These are phyloP conservation scores for Orbicella faveolata DNA, from an alignment of 64 coral and sea anemone genomes.

Conservation along the genomic window DNA sequence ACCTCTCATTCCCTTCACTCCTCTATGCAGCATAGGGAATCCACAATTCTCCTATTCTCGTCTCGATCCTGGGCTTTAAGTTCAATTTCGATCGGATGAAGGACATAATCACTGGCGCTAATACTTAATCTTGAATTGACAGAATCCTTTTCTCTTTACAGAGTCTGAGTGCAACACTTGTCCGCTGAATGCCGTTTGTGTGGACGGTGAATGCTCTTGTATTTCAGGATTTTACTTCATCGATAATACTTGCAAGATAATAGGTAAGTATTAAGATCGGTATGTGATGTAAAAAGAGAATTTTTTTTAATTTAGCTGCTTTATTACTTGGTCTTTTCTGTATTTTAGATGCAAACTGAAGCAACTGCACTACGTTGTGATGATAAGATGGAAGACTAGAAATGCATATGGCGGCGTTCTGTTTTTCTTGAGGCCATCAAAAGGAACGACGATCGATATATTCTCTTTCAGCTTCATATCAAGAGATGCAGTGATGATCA, in stretches of 20 bases:
- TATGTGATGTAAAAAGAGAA: not conserved
- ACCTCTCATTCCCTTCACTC: no score
- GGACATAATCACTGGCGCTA: no score
- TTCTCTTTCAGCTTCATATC: no score
- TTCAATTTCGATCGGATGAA: no score
- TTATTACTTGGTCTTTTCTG: not conserved
- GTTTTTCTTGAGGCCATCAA: no score
- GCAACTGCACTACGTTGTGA: not conserved
- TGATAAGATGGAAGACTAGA: not conserved
- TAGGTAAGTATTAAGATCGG: not conserved
- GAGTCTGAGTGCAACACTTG: constrained; percentile 35
- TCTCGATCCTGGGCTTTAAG: no score
- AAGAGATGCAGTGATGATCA: no score
- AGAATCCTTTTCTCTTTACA: not conserved
- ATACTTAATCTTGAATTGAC: not conserved
- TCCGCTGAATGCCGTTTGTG: constrained; percentile 55
- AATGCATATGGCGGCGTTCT: not conserved
- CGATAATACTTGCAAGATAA: constrained; percentile 20
- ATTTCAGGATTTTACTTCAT: constrained; percentile 33
- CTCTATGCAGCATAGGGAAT: no score
- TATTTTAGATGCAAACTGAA: not conserved
- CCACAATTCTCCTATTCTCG: no score
- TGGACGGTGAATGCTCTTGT: constrained; percentile 55
- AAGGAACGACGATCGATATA: no score
- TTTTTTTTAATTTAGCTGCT: not conserved